A percentile compares a stretch with the other conserved stretches of the same genome.
These are phyloP conservation scores for Drosophila helvetica DNA, from an alignment of 2,888 invertebrate species.

Conservation along the genomic window DNA sequence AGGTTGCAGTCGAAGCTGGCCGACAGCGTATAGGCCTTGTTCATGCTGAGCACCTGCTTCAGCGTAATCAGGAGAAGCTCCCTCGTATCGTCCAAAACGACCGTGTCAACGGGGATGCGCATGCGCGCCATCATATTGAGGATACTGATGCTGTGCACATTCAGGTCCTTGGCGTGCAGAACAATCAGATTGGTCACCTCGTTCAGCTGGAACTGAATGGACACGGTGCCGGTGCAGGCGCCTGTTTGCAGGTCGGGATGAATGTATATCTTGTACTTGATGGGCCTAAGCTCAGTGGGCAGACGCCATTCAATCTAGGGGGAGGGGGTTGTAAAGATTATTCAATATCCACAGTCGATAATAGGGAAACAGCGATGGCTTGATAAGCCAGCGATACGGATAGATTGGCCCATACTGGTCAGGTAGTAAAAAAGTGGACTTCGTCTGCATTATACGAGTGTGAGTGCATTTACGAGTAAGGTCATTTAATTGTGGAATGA, in stretches of 20 bases:
- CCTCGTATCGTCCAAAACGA: constrained; percentile 76
- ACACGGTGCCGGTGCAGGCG: constrained; percentile 72
- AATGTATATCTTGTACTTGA: constrained; percentile 73
- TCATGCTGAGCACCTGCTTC: constrained; percentile 75
- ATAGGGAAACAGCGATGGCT: background rate
- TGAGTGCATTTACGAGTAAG: background rate
- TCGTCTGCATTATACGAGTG: constrained; percentile 1
- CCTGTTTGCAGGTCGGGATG: constrained; percentile 70
- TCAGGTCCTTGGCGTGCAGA: constrained; percentile 73
- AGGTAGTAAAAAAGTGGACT: constrained; percentile 36
- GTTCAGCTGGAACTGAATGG: constrained; percentile 75
- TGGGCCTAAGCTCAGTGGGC: constrained; percentile 70
- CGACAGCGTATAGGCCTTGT: constrained; percentile 85
- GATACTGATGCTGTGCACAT: constrained; percentile 73
- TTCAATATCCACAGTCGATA: constrained; percentile 47
- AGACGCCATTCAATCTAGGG: constrained; percentile 78
- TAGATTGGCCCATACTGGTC: constrained; percentile 14
- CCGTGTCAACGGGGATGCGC: constrained; percentile 73
- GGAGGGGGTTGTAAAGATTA: constrained; percentile 49
- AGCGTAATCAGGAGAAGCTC: constrained; percentile 84
- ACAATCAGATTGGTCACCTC: constrained; percentile 75
- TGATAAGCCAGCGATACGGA: constrained; percentile 26
- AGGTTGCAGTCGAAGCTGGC: constrained; percentile 88
- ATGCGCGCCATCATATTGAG: constrained; percentile 79
- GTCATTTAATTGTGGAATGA: background rate